These are phyloP conservation scores for Orchesella cincta DNA, from an alignment of 1,140 invertebrate species.

Conservation along the genomic window DNA sequence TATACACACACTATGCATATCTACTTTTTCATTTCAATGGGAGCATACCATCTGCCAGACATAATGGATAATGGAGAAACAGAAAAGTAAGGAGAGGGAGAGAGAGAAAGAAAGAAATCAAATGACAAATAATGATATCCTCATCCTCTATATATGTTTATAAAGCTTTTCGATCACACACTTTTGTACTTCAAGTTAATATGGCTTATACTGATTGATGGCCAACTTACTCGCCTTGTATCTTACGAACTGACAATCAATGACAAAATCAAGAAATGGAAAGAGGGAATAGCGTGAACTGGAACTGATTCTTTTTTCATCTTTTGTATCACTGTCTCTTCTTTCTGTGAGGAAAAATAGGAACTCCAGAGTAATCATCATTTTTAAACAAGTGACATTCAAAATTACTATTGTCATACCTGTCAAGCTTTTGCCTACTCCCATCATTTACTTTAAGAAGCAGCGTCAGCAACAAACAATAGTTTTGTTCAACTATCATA, in stretches of 20 bases:
- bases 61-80: background rate
- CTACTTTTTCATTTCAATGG: no score
- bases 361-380: background rate
- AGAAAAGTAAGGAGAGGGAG: background rate
- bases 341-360: background rate
- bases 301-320: background rate
- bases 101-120: conserved; percentile 6
- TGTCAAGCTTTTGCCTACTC: background rate
- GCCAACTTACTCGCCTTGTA: background rate
- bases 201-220: conserved; percentile 10
- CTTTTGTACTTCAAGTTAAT: background rate
- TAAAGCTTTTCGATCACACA: background rate
- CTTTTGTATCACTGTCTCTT: background rate
- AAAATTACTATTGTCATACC: conserved; percentile 11
- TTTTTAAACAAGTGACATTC: background rate
- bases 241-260: background rate
- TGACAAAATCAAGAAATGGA: conserved; percentile 5
- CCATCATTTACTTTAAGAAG: background rate
- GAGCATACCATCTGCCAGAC: background rate
- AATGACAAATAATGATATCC: conserved; percentile 14
- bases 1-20: no score
- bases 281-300: background rate
- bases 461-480: background rate
- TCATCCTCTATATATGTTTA: background rate
- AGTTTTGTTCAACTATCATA: no score